Conservation (phyloP, 2,113 vertebrate species). For the Cebus imitator region DNA sequence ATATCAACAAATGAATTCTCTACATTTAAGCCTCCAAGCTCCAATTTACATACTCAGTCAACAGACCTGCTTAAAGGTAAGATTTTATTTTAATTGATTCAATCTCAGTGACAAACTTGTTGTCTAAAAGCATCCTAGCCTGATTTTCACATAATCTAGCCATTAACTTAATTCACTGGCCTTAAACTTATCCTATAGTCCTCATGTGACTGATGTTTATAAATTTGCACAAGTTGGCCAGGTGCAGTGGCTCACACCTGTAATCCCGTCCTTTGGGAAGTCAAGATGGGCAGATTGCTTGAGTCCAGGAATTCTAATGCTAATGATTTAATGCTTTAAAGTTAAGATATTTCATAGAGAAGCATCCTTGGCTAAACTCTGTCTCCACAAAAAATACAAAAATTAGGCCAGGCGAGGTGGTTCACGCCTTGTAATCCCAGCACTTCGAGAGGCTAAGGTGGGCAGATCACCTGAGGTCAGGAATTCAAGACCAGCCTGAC, state of each 20-base stretch:
- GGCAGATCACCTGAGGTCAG: neutral
- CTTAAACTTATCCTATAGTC: neutral
- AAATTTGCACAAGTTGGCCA: neutral
- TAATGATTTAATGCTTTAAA: too few relatives aligned
- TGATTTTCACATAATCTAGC: neutral
- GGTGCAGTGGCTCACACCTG: neutral
- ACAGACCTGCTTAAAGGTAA: constrained; percentile 29
- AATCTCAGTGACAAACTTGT: neutral
- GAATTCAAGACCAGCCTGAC: too few relatives aligned
- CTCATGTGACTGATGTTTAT: neutral
- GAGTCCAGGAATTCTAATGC: neutral
- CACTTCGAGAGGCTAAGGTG: neutral
- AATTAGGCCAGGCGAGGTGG: neutral
- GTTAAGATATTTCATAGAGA: too few relatives aligned
- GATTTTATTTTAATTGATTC: constrained; percentile 26
- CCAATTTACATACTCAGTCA: neutral
- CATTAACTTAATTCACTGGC: neutral
- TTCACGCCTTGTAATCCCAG: neutral
- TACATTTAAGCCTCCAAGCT: neutral
- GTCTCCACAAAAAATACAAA: neutral
- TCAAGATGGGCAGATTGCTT: neutral
- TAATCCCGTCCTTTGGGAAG: neutral
- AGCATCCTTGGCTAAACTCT: neutral
- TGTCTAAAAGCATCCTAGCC: neutral
- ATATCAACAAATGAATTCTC: neutral